phyloP scores from a whole-genome alignment of 2,113 vertebrate genomes.

The Orientallactaga bullata region DNA sequence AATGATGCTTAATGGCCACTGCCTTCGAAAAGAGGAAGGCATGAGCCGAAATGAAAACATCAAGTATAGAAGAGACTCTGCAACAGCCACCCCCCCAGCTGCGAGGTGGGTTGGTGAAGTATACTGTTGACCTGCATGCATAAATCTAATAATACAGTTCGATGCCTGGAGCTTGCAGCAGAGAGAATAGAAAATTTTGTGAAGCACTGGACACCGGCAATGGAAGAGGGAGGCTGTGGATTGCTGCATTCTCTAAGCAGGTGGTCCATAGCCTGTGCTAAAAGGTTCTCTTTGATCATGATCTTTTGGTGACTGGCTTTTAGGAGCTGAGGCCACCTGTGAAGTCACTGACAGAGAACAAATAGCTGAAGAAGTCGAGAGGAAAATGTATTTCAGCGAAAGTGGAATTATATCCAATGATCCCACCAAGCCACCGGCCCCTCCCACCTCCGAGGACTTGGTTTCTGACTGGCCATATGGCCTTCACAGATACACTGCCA shows the following conservation, averaged over 20 bases:
- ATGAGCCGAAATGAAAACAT: slow-evolving; percentile 82
- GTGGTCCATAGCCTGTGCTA: slow-evolving; percentile 52
- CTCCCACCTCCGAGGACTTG: background rate
- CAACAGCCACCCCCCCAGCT: slow-evolving; percentile 32
- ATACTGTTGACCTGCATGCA: slow-evolving; percentile 63
- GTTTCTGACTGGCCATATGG: slow-evolving; percentile 22
- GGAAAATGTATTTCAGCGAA: slow-evolving; percentile 64
- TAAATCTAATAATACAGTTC: slow-evolving; percentile 59
- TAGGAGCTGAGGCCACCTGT: slow-evolving; percentile 77
- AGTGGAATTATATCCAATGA: slow-evolving; percentile 30
- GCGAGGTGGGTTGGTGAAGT: background rate
- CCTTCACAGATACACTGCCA: background rate
- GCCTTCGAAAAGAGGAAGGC: slow-evolving; percentile 79
- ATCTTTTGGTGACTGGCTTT: slow-evolving; percentile 68
- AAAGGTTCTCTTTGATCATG: slow-evolving; percentile 71
- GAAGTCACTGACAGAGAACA: slow-evolving; percentile 74
- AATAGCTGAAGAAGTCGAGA: slow-evolving; percentile 68
- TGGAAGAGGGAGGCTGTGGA: background rate
- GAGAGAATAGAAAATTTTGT: slow-evolving; percentile 59
- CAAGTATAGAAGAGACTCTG: slow-evolving; percentile 70
- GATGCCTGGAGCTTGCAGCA: slow-evolving; percentile 31
- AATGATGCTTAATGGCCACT: slow-evolving; percentile 83
- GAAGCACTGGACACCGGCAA: slow-evolving; percentile 27
- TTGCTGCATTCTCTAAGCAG: slow-evolving; percentile 46
- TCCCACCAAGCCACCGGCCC: background rate